Conservation (phyloP, 2,113 vertebrate genomes). For the Dromas ardeola region DNA sequence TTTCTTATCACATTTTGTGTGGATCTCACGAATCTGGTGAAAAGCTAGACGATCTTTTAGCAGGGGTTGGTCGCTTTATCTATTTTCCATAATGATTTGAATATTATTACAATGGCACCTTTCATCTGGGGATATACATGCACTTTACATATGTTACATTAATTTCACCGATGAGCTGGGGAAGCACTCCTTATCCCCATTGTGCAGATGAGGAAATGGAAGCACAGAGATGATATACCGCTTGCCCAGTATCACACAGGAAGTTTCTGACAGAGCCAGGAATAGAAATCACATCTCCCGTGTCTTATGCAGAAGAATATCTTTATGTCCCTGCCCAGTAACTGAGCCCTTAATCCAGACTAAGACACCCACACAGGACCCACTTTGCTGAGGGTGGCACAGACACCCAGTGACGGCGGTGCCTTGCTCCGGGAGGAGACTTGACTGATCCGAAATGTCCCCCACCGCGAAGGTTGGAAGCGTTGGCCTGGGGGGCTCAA, state of each 20-base stretch:
- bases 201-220: conserved; percentile 65
- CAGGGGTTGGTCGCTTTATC: conserved; percentile 63
- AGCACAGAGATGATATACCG: conserved; percentile 24
- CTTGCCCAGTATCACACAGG: conserved; percentile 53
- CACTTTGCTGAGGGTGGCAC: neutral
- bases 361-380: conserved; percentile 53
- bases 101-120: conserved; percentile 71
- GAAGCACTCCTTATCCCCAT: conserved; percentile 65
- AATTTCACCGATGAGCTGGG: conserved; percentile 65
- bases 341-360: conserved; percentile 60
- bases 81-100: conserved; percentile 70
- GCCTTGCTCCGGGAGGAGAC: neutral
- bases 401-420: neutral
- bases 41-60: conserved; percentile 58
- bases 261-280: conserved; percentile 66
- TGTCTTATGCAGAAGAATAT: conserved; percentile 63
- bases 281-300: conserved; percentile 61
- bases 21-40: conserved; percentile 67
- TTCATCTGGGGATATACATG: conserved; percentile 70
- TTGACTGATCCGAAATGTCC: neutral
- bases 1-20: conserved; percentile 56
- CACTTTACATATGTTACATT: conserved; percentile 71
- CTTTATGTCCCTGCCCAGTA: conserved; percentile 49
- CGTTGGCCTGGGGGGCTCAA: neutral
- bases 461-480: neutral